Base-by-base conservation (phyloP, 2,113 vertebrate species). In the Amphilophus citrinellus region DNA sequence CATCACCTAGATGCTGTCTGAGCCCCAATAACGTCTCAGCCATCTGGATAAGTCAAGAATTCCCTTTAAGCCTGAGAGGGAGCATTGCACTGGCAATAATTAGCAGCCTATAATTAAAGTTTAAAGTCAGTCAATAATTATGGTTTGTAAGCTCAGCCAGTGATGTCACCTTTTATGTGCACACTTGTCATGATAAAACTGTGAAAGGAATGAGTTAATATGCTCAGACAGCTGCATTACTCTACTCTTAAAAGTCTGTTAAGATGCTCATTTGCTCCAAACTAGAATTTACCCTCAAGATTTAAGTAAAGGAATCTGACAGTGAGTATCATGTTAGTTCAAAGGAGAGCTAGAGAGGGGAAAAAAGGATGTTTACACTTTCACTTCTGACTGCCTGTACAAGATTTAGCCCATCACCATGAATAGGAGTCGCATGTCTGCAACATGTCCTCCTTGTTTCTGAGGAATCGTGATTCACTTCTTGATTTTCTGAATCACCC, bases 11-110 rank as follows among this genome's bases (percentile, higher is more conserved):
- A 87, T 2, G 32, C n/a, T 59, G 79, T 14, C 30, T 22, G 35
- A 82, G 79, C 47, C 2, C 24, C 58, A 17, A 35, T 75, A 53
- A 85, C 76, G 79, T 82, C 53, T 62, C 61, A 84, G 77, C 87
- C 89, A 93, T 93, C 89, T 91, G 88, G 85, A 85, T 66, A 39
- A 76, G 59, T 79, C 35, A 56, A 82, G 76, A 76, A 75, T 44
- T 83, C 63, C 73, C 56, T 76, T 88, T 60, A 84, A 82, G 83
- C 84, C 71, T 62, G 62, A 60, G 37, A 27, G 61, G 76, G 84
- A 90, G 77, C 80, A 44, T 3, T 83, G 65, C 56, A 50, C 66
- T 75, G 50, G 65, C 85, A 83, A 84, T 86, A 87, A 91, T 90
- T 76, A 90, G 65, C 76, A 86, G 80, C 3, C 60, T 81, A 79